Evolutionary conservation across 2,113 vertebrate species (phyloP).

Genomic region (Noctilio leporinus): DNA sequence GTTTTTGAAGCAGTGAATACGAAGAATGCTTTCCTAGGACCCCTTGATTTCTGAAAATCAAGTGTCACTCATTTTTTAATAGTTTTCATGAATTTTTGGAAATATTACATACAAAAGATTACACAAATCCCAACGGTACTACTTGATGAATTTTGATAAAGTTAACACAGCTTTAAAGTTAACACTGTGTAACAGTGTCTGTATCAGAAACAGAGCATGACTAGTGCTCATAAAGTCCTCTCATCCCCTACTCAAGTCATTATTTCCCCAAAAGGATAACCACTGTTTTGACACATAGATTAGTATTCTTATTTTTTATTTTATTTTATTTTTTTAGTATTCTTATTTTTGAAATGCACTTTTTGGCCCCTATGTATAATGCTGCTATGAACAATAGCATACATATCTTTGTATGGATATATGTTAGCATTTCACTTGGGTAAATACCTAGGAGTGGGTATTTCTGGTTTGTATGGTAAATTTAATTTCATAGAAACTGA

Average conservation of each 20-base stretch:
- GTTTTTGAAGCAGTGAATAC: background rate
- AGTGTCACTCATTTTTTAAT: background rate
- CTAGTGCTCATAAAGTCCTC: too few species aligned
- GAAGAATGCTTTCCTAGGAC: background rate
- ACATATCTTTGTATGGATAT: background rate
- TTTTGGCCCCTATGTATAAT: background rate
- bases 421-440: background rate
- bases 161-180: background rate
- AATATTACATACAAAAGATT: background rate
- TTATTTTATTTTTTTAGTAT: too few species aligned
- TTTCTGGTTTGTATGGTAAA: background rate
- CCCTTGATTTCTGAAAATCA: background rate
- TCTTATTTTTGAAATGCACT: background rate
- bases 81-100: background rate
- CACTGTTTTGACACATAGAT: background rate
- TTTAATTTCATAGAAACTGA: background rate
- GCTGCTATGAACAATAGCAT: background rate
- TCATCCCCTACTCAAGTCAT: background rate
- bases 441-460: background rate
- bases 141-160: background rate
- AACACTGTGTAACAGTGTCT: background rate
- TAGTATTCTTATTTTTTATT: background rate
- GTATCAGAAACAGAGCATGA: background rate
- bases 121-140: background rate
- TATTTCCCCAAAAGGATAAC: background rate